These are phyloP conservation scores for Dryas iulia DNA, from an alignment of 1,140 invertebrate genomes.

Conservation along the genomic window DNA sequence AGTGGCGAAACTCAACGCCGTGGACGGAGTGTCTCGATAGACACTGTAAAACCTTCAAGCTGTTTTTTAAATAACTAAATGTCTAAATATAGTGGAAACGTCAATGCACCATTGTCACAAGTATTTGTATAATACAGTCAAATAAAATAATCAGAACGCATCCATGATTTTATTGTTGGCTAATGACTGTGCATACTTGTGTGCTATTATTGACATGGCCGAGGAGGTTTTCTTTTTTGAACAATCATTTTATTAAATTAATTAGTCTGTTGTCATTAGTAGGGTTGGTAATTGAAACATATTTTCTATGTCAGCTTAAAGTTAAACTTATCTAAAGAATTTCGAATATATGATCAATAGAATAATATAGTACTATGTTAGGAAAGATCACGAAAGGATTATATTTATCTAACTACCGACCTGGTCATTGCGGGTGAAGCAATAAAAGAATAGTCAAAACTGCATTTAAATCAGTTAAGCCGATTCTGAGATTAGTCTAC, in stretches of 20 bases:
- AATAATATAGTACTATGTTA: too few species aligned
- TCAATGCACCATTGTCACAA: background rate
- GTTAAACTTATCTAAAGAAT: background rate
- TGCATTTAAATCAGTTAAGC: too few species aligned
- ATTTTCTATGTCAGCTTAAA: background rate
- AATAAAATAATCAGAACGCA: constrained; percentile 17
- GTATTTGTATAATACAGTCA: background rate
- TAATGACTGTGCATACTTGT: constrained; percentile 35
- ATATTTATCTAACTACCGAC: too few species aligned
- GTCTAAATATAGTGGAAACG: background rate
- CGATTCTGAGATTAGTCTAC: too few species aligned
- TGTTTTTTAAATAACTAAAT: too few species aligned
- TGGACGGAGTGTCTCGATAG: too few species aligned
- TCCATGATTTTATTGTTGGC: constrained; percentile 24
- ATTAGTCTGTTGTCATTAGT: constrained; percentile 27
- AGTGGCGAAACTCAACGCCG: too few species aligned
- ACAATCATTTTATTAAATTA: constrained; percentile 30
- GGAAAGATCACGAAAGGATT: too few species aligned
- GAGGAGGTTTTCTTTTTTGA: constrained; percentile 10
- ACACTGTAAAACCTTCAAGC: too few species aligned
- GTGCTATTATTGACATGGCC: constrained; percentile 31
- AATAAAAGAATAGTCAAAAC: too few species aligned
- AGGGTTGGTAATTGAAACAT: constrained; percentile 11
- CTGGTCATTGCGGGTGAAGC: too few species aligned
- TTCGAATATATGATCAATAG: background rate